phyloP scores from a whole-genome alignment of 2,888 invertebrate species.

The Gasteruption jaculator region DNA sequence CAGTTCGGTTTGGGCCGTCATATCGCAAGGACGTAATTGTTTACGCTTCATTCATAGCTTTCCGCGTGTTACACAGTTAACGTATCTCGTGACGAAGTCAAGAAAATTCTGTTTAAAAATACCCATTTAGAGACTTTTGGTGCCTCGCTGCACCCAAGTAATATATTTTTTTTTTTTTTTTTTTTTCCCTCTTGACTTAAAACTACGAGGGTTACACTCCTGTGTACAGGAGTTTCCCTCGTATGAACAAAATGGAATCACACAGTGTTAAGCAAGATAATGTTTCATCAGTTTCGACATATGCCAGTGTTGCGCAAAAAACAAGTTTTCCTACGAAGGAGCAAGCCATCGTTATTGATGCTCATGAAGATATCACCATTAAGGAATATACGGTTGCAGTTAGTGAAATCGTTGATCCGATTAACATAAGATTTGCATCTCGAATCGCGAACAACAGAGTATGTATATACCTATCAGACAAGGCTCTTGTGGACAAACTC shows the following conservation, averaged over 20 bases:
- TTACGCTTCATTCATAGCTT: no score
- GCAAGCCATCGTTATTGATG: background rate
- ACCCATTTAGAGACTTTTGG: no score
- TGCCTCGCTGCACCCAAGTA: no score
- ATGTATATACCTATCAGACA: background rate
- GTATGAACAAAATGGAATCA: background rate
- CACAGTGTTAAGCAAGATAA: background rate
- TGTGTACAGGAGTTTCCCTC: background rate
- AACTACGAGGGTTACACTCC: background rate
- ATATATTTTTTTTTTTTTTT: no score
- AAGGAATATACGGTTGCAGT: background rate
- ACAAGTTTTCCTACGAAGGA: background rate
- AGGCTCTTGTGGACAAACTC: background rate
- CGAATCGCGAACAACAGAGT: background rate
- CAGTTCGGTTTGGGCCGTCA: no score
- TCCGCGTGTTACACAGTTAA: no score
- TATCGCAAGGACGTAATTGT: no score
- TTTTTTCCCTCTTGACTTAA: no score
- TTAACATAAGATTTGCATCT: background rate
- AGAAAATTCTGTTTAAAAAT: no score
- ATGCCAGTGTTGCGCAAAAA: background rate
- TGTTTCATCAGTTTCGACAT: background rate
- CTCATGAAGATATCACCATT: background rate
- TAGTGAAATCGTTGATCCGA: background rate
- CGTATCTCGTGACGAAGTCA: no score